These are phyloP conservation scores for Excalfactoria chinensis DNA, from an alignment of 2,113 vertebrate species.

Conservation along the genomic window DNA sequence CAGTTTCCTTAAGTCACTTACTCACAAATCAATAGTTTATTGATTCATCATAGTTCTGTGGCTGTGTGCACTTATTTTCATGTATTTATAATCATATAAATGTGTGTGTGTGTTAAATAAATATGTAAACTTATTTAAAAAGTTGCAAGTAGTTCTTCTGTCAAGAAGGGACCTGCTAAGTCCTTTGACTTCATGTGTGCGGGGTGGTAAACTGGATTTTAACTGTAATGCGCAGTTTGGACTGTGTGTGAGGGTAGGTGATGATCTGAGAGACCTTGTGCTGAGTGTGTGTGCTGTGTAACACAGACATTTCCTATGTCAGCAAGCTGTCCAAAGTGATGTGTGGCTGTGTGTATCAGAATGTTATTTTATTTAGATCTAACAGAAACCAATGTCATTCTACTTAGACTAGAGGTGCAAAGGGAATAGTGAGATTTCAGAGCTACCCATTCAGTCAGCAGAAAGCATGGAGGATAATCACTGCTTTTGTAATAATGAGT, in stretches of 20 bases:
- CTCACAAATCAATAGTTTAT: not conserved
- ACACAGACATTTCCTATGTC: not conserved
- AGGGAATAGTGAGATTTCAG: not conserved
- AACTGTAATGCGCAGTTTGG: not conserved
- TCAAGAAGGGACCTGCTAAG: not conserved
- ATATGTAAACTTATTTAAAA: no score
- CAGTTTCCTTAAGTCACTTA: not conserved
- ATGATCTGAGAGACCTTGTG: not conserved
- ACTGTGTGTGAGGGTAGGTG: accelerated
- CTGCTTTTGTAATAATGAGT: not conserved
- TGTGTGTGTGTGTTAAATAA: no score
- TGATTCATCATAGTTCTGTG: not conserved
- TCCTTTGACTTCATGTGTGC: not conserved
- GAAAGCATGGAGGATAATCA: not conserved
- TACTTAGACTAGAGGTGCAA: not conserved
- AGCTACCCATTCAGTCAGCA: not conserved
- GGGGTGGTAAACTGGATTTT: not conserved
- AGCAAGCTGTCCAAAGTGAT: not conserved
- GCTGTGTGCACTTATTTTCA: not conserved
- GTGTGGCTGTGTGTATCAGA: not conserved
- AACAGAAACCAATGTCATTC: not conserved
- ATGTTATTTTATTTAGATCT: not conserved
- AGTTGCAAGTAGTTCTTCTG: not conserved
- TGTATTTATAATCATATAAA: not conserved
- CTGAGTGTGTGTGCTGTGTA: not conserved